Evolutionary conservation across 2,888 invertebrate genomes (phyloP).

Genomic region (Melieria crassipennis): DNA sequence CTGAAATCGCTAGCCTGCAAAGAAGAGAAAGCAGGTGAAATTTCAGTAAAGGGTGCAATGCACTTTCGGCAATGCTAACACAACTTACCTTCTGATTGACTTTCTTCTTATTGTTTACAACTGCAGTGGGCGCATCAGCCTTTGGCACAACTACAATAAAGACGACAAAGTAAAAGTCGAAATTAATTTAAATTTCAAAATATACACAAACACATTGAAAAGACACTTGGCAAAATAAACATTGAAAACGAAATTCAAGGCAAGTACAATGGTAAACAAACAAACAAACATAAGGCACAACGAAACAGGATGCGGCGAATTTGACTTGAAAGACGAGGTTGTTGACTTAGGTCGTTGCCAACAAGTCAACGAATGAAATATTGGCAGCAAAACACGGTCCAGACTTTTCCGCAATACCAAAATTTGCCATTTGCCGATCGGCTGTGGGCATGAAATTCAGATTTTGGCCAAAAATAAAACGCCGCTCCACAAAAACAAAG

Average conservation of each 20-base stretch:
- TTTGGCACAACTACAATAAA: constrained; percentile 52
- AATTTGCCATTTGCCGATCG: not conserved
- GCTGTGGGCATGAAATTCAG: not conserved
- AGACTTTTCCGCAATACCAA: not conserved
- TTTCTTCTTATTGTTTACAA: constrained; percentile 69
- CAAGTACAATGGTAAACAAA: too few relatives aligned
- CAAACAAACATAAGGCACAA: not conserved
- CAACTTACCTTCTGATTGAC: constrained; percentile 70
- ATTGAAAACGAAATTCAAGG: not conserved
- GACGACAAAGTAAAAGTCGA: constrained; percentile 4
- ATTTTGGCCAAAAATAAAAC: not conserved
- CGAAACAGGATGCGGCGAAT: not conserved
- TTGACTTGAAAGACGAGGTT: too few relatives aligned
- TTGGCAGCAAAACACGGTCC: not conserved
- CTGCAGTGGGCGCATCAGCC: constrained; percentile 59
- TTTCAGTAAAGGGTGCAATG: not conserved
- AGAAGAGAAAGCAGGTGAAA: not conserved
- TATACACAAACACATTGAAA: not conserved
- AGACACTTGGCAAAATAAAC: not conserved
- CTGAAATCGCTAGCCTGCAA: constrained; percentile 85
- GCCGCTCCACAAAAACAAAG: not conserved
- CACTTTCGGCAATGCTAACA: too few relatives aligned
- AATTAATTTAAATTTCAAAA: not conserved
- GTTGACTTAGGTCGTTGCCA: not conserved
- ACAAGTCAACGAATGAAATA: not conserved